Evolutionary conservation across 2,113 vertebrate genomes (phyloP), one percentile per base, ranked within the genome.

Genomic region (Triplophysa siluroides): DNA sequence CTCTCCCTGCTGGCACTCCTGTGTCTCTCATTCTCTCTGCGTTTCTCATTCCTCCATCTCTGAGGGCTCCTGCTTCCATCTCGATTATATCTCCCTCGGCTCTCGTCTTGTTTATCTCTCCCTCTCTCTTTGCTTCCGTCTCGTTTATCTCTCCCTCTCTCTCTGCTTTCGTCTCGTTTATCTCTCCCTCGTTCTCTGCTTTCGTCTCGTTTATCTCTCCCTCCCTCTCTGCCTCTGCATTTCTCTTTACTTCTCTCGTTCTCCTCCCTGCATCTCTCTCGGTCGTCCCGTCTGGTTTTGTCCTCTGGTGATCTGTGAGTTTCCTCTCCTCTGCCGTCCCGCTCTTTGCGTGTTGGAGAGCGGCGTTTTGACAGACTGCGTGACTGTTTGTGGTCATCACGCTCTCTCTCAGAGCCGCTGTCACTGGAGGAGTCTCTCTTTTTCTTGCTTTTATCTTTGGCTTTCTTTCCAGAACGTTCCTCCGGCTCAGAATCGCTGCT

Each of bases 351-450:
- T 77, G 54, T 21, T 68, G 75, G 62, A 76, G 52, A 43, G 69
- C 2, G 76, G 8, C 19, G 71, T 47, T 69, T 84, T 13, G 45
- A 61, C 78, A 33, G 78, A 86, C 91, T 92, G 81, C 45, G 86
- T 85, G 91, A 91, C 86, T 86, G 93, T 81, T 85, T 89, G 1
- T 58, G 19, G 43, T 76, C 87, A 69, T 90, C 90, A 52, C 85
- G 92, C 88, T 94, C 92, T 78, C 90, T 88, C 87, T 93, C 91
- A 16, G 86, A 90, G 84, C 85, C 92, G 88, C 88, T 88, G 82
- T 90, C 90, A 81, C 90, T 88, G 88, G 92, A 91, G 87, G 92
- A 92, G 81, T 93, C 94, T 76, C 88, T 95, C 90, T 92, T 94
- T 86, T 89, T 90, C 86, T 86, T 94, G 90, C 93, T 90, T 87